A percentile compares a stretch with the other conserved stretches of the same genome.
Conservation (phyloP, 2,113 vertebrate genomes). For the Geococcyx californianus region DNA sequence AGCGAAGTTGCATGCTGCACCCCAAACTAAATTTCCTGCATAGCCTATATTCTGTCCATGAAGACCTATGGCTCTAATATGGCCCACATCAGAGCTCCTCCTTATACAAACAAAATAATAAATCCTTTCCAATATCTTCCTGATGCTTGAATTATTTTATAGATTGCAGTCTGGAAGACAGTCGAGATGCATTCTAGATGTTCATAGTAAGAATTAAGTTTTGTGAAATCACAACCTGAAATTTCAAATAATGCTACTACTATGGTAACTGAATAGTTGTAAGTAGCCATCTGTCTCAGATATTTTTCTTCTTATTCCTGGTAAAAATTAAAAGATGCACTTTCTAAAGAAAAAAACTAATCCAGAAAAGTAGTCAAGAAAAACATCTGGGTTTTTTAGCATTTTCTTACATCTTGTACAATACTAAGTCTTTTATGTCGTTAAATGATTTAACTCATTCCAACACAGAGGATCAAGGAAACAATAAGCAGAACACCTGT, state of each 20-base stretch:
- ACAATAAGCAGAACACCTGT: background rate
- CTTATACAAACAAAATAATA: accelerated
- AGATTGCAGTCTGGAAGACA: background rate
- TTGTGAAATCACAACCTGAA: background rate
- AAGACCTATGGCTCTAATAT: accelerated
- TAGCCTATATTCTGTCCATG: accelerated
- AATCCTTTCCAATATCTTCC: background rate
- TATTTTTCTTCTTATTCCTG: background rate
- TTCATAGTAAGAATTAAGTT: background rate
- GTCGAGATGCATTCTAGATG: background rate
- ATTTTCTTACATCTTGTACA: background rate
- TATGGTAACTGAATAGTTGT: background rate
- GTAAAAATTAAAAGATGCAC: background rate
- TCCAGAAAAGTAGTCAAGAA: background rate
- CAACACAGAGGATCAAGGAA: background rate
- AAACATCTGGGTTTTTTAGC: background rate
- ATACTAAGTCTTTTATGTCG: background rate
- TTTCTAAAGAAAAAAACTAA: background rate
- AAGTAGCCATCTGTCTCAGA: background rate
- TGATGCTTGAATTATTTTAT: background rate
- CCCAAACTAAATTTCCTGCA: background rate
- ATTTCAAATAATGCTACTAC: background rate
- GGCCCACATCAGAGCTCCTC: background rate
- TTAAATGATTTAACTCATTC: background rate
- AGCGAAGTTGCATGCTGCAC: background rate